Evolutionary conservation across 2,113 vertebrate genomes (phyloP).

Genomic region (Casuarius casuarius): DNA sequence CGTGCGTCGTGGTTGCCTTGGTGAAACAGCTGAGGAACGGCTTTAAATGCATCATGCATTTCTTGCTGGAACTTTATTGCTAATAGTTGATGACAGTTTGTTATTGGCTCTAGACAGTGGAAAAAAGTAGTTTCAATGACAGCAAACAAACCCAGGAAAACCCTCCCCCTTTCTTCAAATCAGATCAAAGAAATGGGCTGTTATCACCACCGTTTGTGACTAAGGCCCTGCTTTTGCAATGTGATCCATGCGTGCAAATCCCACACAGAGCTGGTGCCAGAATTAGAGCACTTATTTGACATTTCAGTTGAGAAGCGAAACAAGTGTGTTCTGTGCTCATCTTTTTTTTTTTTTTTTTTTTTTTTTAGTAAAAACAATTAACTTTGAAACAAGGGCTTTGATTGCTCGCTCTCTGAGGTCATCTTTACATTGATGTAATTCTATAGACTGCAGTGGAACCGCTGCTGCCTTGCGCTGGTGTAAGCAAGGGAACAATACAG

Average conservation of each 20-base stretch:
- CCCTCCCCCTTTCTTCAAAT: background rate
- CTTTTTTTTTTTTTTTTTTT: background rate
- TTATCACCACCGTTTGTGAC: background rate
- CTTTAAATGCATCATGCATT: background rate
- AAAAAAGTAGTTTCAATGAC: background rate
- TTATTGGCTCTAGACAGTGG: background rate
- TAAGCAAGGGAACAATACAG: background rate
- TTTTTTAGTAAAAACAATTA: slow-evolving; percentile 10
- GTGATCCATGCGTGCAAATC: background rate
- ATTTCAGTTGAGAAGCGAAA: slow-evolving; percentile 23
- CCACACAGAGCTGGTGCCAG: background rate
- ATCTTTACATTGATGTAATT: slow-evolving; percentile 1
- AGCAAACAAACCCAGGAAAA: background rate
- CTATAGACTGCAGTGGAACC: background rate
- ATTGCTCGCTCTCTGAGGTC: background rate
- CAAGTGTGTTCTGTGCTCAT: slow-evolving; percentile 8
- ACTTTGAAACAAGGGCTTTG: slow-evolving; percentile 21
- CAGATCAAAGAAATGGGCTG: background rate
- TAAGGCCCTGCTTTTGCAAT: background rate
- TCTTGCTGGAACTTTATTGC: background rate
- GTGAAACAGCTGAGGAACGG: background rate
- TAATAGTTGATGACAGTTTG: background rate
- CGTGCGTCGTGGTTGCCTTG: background rate
- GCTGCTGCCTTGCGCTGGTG: background rate
- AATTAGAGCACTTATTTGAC: background rate